Conservation (phyloP, 1,140 invertebrate genomes). For the Thalassaphorura encarpata region DNA sequence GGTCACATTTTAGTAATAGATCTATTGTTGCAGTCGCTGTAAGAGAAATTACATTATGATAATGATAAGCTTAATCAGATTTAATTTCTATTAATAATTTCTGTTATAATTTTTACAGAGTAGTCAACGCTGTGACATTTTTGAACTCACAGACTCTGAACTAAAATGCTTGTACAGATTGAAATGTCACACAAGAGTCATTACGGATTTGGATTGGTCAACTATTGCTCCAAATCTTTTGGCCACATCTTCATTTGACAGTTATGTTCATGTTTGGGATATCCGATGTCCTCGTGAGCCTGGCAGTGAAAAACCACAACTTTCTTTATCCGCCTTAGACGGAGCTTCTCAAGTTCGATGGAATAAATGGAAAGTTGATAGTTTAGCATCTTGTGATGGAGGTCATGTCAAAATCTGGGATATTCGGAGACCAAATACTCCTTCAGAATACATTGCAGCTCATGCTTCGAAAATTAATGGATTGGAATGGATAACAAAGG, state of each 20-base stretch:
- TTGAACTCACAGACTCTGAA: conserved; percentile 57
- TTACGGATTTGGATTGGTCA: conserved; percentile 91
- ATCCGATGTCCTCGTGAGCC: conserved; percentile 9
- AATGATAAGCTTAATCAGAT: neutral
- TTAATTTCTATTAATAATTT: conserved; percentile 4
- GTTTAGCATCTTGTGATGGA: conserved; percentile 87
- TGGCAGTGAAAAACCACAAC: conserved; percentile 23
- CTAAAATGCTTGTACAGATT: conserved; percentile 60
- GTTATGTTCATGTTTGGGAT: neutral
- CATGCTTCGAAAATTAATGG: conserved; percentile 63
- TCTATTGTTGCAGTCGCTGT: conserved; percentile 77
- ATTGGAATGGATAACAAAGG: neutral
- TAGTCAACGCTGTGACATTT: conserved; percentile 72
- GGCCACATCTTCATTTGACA: conserved; percentile 63
- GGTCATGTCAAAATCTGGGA: conserved; percentile 94
- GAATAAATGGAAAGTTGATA: conserved; percentile 70
- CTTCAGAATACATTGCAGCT: conserved; percentile 84
- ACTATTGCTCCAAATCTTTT: conserved; percentile 75
- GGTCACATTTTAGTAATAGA: conserved; percentile 64
- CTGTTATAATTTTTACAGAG: conserved; percentile 45
- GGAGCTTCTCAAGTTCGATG: conserved; percentile 89
- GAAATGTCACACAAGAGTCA: conserved; percentile 71
- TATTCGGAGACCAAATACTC: conserved; percentile 71
- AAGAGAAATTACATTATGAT: conserved; percentile 38
- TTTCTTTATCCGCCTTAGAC: conserved; percentile 44